These are phyloP conservation scores for Colletes latitarsis DNA, from an alignment of 1,140 invertebrate species.

Conservation along the genomic window DNA sequence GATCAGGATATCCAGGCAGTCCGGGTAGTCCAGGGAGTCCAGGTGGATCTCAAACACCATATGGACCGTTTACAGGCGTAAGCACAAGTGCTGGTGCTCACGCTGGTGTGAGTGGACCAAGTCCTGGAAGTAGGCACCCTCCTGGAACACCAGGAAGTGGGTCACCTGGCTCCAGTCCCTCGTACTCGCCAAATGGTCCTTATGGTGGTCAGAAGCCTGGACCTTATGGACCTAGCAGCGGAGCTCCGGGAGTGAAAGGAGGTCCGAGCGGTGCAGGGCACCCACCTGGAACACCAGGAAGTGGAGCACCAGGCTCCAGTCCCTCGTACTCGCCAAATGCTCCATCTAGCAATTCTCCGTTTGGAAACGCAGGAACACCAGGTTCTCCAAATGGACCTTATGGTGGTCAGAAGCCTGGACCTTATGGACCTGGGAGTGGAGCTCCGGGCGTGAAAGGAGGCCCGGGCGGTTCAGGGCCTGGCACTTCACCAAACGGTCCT, in stretches of 20 bases:
- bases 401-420: neutral
- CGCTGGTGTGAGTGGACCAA: neutral
- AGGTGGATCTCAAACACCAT: neutral
- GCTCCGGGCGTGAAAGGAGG: slow-evolving; percentile 9
- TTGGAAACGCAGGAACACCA: neutral
- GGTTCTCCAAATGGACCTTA: neutral
- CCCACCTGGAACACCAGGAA: neutral
- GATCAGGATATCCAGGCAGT: slow-evolving; percentile 10
- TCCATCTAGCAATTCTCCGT: neutral
- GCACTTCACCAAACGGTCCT: neutral
- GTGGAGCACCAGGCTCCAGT: too few relatives aligned
- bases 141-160: neutral
- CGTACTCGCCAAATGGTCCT: neutral
- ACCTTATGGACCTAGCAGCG: neutral
- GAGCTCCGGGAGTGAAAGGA: slow-evolving; percentile 5
- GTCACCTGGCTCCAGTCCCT: too few relatives aligned
- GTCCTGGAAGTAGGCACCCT: neutral
- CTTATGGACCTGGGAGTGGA: neutral
- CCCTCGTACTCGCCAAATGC: neutral
- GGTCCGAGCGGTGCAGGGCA: neutral
- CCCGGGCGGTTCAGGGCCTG: neutral
- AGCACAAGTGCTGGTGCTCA: neutral
- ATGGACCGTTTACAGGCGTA: neutral
- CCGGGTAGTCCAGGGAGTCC: neutral
- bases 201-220: neutral